These are phyloP conservation scores for Mallateleia sp. DNA, from an alignment of 2,888 invertebrate genomes.

Conservation along the genomic window DNA sequence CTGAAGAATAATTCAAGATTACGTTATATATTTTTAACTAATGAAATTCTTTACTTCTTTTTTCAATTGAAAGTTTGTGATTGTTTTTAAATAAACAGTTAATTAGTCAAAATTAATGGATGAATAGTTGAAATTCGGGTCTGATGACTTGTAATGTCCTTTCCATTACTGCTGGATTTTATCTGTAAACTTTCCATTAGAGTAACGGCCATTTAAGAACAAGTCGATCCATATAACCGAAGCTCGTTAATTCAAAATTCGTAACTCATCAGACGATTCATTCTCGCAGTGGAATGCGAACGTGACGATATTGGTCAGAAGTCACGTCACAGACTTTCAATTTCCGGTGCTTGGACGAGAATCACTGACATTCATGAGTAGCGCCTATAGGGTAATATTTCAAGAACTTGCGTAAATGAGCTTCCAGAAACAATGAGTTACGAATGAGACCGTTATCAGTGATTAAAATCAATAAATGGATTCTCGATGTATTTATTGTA, in stretches of 20 bases:
- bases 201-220: constrained; percentile 57
- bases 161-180: constrained; percentile 36
- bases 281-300: constrained; percentile 72
- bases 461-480: constrained; percentile 62
- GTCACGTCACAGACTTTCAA: constrained; percentile 80
- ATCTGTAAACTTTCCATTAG: constrained; percentile 53
- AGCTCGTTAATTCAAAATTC: constrained; percentile 79
- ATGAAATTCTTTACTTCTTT: no score
- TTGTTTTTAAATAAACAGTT: not conserved
- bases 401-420: constrained; percentile 73
- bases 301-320: constrained; percentile 76
- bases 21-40: no score
- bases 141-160: not conserved
- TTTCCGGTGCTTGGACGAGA: constrained; percentile 77
- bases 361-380: constrained; percentile 76
- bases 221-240: constrained; percentile 61
- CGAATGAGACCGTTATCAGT: constrained; percentile 51
- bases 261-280: constrained; percentile 77
- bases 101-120: not conserved
- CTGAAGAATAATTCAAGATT: no score
- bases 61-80: no score
- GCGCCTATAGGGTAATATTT: constrained; percentile 71
- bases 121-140: constrained; percentile 3
- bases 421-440: constrained; percentile 59
- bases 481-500: constrained; percentile 32